Evolutionary conservation across 2,888 invertebrate species (phyloP).

Genomic region (Erebia epiphron): DNA sequence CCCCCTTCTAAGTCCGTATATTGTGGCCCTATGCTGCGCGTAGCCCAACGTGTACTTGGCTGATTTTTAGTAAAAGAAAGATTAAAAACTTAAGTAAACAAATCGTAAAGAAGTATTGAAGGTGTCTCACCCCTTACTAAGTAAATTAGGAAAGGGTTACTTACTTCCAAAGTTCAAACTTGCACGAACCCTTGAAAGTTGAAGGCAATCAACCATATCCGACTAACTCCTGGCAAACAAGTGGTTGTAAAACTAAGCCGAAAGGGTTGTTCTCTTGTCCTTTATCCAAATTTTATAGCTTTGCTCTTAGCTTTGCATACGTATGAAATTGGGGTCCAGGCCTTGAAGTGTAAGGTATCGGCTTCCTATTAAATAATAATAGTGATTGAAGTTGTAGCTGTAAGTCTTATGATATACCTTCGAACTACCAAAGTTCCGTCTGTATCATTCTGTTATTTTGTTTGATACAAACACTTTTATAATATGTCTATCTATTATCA

Average conservation of each 20-base stretch:
- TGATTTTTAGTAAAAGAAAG: neutral
- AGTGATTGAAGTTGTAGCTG: neutral
- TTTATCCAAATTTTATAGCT: neutral
- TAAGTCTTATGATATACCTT: neutral
- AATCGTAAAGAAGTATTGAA: neutral
- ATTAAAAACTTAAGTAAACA: neutral
- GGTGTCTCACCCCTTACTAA: neutral
- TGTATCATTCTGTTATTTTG: no score
- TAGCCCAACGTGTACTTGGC: no score
- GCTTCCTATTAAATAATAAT: neutral
- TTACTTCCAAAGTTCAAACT: slow-evolving; percentile 2
- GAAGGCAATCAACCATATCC: neutral
- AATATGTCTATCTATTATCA: no score
- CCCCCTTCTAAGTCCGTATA: no score
- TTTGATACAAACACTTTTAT: no score
- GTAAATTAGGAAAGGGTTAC: slow-evolving; percentile 5
- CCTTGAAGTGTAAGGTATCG: neutral
- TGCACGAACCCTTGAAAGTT: slow-evolving; percentile 11
- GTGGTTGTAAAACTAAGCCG: slow-evolving; percentile 7
- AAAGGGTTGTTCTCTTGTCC: neutral
- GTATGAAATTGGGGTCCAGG: neutral
- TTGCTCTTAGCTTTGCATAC: neutral
- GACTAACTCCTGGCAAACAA: slow-evolving; percentile 3
- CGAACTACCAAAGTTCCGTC: no score
- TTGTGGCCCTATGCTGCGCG: no score